Evolutionary conservation across 2,797 vertebrate genomes (phyloP), one percentile per base, ranked within the genome.

Genomic region (Dallia pectoralis): DNA sequence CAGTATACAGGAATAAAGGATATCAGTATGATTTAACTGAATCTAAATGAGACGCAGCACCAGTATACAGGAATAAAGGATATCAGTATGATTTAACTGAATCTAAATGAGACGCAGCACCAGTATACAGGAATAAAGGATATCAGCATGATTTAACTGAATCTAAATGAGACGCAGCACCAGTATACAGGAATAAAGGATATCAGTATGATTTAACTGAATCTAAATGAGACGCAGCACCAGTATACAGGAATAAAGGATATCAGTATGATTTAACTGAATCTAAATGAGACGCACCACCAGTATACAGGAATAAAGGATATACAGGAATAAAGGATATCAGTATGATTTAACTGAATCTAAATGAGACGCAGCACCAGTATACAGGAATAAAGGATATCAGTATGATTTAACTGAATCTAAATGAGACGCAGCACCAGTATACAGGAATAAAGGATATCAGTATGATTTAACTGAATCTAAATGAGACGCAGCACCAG

Each of bases 331-430:
- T n/a, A n/a, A n/a, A n/a, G n/a, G n/a, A n/a, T n/a, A n/a, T n/a
- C 61, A 78, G 70, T 69, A 79, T 76, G 74, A 75, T 78, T 83
- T 85, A 86, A 82, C 83, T 87, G 84, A 81, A 69, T 78, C 66
- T 0, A 63, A 36, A 83, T 82, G 84, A 81, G 72, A 44, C 63
- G 64, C 19, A 27, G 79, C 81, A 81, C 83, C 79, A 84, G 77
- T 79, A 87, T 84, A 80, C 81, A 72, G 51, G n/a, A 36, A 32
- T 70, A 36, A 11, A 32, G 78, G 81, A 74, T 62, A 30, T 19
- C 61, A 78, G 70, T 69, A 79, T 76, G 74, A 75, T 78, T 83
- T 85, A 86, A 82, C 83, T 87, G 84, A 81, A 69, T 78, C 66
- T 0, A 63, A 36, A 83, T 82, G 84, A 81, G 72, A 44, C 63